Conservation (phyloP, 2,888 invertebrate genomes). For the Acleris literana region DNA sequence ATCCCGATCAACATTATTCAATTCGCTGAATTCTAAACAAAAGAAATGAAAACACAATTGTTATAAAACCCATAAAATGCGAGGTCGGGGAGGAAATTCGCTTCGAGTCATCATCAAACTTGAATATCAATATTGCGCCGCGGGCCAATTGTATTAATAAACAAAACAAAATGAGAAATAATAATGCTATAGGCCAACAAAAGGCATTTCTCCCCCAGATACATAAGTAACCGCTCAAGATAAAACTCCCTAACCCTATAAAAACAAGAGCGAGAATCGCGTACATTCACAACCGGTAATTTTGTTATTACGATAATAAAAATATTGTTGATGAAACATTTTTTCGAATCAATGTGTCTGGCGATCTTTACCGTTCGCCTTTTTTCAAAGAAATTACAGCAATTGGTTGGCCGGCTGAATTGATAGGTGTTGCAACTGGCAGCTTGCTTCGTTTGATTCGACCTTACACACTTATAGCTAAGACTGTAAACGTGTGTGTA, state of each 20-base stretch:
- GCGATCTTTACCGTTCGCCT: conserved; percentile 80
- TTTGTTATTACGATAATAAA: conserved; percentile 84
- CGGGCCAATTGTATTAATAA: conserved; percentile 84
- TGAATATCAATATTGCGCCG: conserved; percentile 84
- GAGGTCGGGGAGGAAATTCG: conserved; percentile 70
- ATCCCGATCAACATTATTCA: conserved; percentile 40
- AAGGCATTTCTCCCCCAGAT: conserved; percentile 82
- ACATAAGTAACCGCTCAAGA: conserved; percentile 64
- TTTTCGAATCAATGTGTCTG: conserved; percentile 81
- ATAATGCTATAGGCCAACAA: conserved; percentile 84
- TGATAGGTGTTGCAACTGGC: conserved; percentile 66
- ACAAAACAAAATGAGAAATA: conserved; percentile 84
- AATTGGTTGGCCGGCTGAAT: conserved; percentile 69
- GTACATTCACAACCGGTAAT: conserved; percentile 74
- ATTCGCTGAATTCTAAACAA: conserved; percentile 59
- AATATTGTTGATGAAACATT: conserved; percentile 84
- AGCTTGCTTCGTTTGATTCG: conserved; percentile 53
- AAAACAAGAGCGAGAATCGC: conserved; percentile 73
- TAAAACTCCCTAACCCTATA: conserved; percentile 65
- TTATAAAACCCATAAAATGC: conserved; percentile 78
- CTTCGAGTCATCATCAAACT: conserved; percentile 81
- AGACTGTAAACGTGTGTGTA: too few relatives aligned
- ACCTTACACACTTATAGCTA: conserved; percentile 36
- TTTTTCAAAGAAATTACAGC: conserved; percentile 81
- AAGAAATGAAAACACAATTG: conserved; percentile 65